Evolutionary conservation across 2,888 invertebrate species (phyloP).

Genomic region (Acanthosepion esculentum): DNA sequence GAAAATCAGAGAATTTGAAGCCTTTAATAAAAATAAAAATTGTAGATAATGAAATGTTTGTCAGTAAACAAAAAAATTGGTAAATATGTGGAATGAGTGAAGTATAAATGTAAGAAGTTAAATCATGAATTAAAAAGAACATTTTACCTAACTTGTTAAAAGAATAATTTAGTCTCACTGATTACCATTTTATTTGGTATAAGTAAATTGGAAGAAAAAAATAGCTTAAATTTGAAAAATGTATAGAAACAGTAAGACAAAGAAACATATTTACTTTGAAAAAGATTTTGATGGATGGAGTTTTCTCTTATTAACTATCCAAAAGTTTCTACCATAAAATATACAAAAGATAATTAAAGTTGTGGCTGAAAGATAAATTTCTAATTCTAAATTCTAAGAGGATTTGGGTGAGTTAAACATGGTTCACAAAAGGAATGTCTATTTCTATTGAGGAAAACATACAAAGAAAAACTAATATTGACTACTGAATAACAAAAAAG

Average conservation of each 20-base stretch:
- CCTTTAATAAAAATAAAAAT: neutral
- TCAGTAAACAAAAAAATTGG: neutral
- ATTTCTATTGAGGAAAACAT: neutral
- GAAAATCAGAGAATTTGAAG: neutral
- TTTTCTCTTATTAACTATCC: too few species aligned
- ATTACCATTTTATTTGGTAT: neutral
- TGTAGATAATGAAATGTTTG: neutral
- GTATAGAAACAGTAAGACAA: too few species aligned
- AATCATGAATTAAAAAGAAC: neutral
- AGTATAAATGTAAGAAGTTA: neutral
- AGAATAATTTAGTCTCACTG: neutral
- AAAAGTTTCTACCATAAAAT: too few species aligned
- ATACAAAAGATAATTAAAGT: too few species aligned
- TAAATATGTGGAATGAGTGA: neutral
- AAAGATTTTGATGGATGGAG: too few species aligned
- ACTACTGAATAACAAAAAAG: neutral
- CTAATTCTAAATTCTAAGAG: too few species aligned
- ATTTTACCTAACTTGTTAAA: neutral
- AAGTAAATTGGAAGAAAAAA: neutral
- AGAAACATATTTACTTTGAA: too few species aligned
- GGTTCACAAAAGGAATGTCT: neutral
- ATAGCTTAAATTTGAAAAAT: neutral
- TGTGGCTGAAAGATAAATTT: too few species aligned
- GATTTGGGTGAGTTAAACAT: too few species aligned
- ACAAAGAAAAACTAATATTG: neutral